Conservation (phyloP, 2,888 invertebrate species). For the Athalia circularis region DNA sequence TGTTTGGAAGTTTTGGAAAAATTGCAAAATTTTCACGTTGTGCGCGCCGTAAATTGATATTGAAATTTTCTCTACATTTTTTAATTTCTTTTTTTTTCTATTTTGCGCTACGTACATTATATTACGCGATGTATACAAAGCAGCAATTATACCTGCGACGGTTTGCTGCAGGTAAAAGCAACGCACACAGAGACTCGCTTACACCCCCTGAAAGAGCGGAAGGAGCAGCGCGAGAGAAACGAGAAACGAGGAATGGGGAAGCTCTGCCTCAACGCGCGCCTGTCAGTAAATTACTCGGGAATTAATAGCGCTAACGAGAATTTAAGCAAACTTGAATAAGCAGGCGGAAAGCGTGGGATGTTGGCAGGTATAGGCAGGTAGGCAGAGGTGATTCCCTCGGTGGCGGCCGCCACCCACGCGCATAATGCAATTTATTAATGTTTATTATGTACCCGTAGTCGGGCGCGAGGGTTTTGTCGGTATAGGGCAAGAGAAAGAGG, state of each 20-base stretch:
- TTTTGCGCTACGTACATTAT: not conserved
- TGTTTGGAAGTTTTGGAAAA: not conserved
- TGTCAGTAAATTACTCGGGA: conserved; percentile 38
- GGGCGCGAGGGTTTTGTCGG: conserved; percentile 5
- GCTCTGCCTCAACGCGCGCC: conserved; percentile 16
- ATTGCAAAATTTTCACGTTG: not conserved
- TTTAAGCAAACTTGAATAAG: conserved; percentile 59
- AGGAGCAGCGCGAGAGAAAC: not conserved
- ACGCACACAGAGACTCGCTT: not conserved
- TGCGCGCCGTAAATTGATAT: not conserved
- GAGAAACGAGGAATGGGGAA: not conserved
- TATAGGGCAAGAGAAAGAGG: not conserved
- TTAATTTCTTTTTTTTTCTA: not conserved
- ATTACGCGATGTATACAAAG: too few species aligned
- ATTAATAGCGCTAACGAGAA: conserved; percentile 54
- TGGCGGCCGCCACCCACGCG: conserved; percentile 27
- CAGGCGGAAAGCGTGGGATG: conserved; percentile 41
- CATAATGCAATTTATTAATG: conserved; percentile 62
- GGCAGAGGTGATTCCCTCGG: conserved; percentile 25
- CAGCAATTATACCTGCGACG: not conserved
- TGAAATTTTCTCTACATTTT: not conserved
- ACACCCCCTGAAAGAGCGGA: not conserved
- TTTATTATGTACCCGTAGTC: conserved; percentile 47
- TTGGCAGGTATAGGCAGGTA: not conserved
- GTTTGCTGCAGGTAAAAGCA: not conserved